Percentiles rank a stretch among this genome's conserved stretches.
Conservation (phyloP, 2,797 vertebrate genomes). For the Periophthalmus magnuspinnatus region DNA sequence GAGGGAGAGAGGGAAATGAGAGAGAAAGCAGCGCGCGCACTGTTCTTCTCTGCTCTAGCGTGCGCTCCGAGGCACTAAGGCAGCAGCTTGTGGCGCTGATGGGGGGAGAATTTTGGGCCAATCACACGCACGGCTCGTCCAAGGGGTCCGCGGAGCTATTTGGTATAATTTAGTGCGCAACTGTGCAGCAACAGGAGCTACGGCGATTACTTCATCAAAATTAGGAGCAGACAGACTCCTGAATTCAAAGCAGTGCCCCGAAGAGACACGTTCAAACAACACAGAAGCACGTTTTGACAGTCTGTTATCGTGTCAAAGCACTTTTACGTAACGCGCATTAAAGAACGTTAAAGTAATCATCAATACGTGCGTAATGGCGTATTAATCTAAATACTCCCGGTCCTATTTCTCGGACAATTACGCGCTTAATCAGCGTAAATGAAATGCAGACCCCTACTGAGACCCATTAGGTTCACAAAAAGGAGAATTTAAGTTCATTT, state of each 20-base stretch:
- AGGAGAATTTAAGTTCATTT: background rate
- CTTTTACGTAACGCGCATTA: constrained; percentile 3
- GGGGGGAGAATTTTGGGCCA: constrained; percentile 34
- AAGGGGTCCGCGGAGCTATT: constrained; percentile 34
- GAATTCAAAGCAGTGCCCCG: constrained; percentile 21
- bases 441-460: background rate
- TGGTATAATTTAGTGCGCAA: constrained; percentile 47
- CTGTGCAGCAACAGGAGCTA: constrained; percentile 53
- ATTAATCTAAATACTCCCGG: background rate
- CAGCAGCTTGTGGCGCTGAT: constrained; percentile 49
- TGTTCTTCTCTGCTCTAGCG: constrained; percentile 30
- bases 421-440: background rate
- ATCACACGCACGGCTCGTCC: constrained; percentile 44
- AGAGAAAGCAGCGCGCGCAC: constrained; percentile 34
- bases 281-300: background rate
- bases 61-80: constrained; percentile 38
- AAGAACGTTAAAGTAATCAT: no score
- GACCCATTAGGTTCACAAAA: constrained; percentile 1
- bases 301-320: no score
- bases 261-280: constrained; percentile 27
- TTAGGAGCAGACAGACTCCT: constrained; percentile 28
- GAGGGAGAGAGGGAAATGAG: background rate
- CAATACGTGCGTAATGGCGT: background rate
- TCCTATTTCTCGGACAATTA: constrained; percentile 2
- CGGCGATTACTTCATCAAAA: constrained; percentile 44